Conservation (phyloP, 2,113 vertebrate species). For the Caracal caracal region DNA sequence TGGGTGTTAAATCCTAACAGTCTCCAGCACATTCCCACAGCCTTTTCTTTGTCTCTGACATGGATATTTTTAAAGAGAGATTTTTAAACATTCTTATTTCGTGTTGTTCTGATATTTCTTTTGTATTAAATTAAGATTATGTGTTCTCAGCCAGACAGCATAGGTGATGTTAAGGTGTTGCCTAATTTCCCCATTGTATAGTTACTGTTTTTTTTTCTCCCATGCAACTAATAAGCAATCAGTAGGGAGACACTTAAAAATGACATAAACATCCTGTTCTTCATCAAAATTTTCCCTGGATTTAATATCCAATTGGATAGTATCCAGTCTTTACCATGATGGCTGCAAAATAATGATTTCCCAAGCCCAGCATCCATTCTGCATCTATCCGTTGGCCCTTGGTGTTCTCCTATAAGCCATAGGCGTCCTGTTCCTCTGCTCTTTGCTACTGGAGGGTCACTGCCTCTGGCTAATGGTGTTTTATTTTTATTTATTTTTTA, state of each 20-base stretch:
- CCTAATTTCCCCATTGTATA: background rate
- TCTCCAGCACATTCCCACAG: background rate
- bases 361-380: background rate
- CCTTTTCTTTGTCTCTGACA: background rate
- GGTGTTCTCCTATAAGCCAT: background rate
- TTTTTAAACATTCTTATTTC: background rate
- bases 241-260: background rate
- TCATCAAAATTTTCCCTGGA: background rate
- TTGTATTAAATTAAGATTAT: background rate
- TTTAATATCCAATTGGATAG: background rate
- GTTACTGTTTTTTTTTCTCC: background rate
- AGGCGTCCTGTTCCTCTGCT: background rate
- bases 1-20: background rate
- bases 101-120: background rate
- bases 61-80: background rate
- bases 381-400: background rate
- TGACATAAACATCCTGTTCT: background rate
- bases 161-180: background rate
- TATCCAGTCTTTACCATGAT: background rate
- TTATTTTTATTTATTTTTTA: background rate
- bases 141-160: background rate
- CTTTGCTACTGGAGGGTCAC: background rate
- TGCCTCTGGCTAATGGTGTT: background rate
- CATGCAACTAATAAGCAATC: background rate
- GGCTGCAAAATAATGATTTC: background rate